Conservation (phyloP, 2,797 vertebrate species). For the Gymnoscopelus microlampas region DNA sequence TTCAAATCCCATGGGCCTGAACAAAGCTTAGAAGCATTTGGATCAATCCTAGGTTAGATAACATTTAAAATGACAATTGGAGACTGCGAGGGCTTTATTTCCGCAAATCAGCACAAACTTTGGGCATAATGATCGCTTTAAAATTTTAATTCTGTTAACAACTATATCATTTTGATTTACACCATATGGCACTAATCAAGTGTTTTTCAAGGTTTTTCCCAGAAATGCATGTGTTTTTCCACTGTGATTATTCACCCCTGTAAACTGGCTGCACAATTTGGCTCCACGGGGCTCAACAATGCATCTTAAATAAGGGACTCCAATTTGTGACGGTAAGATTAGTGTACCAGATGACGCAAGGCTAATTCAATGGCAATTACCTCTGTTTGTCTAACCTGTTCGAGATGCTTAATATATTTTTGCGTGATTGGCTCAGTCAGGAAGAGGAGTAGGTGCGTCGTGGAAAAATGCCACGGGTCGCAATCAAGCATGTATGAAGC, state of each 20-base stretch:
- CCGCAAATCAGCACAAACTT: constrained; percentile 10
- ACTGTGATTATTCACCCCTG: neutral
- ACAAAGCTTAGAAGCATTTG: too few species aligned
- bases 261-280: neutral
- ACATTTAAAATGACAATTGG: constrained; percentile 8
- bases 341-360: constrained; percentile 29
- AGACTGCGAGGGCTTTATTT: constrained; percentile 9
- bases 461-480: constrained; percentile 38
- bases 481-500: constrained; percentile 37
- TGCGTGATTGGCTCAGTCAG: constrained; percentile 5
- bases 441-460: constrained; percentile 17
- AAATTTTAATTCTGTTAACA: constrained; percentile 13
- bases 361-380: constrained; percentile 23
- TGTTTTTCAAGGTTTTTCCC: neutral
- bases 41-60: neutral
- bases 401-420: constrained; percentile 27
- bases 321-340: constrained; percentile 22
- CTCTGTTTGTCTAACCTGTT: constrained; percentile 40
- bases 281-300: neutral
- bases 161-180: neutral
- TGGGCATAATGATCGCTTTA: neutral
- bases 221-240: constrained; percentile 14
- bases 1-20: too few species aligned
- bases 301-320: neutral
- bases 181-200: constrained; percentile 11